Evolutionary conservation across 2,888 invertebrate genomes (phyloP), one percentile per base, ranked within the genome.

Genomic region (Crioceris asparagi): DNA sequence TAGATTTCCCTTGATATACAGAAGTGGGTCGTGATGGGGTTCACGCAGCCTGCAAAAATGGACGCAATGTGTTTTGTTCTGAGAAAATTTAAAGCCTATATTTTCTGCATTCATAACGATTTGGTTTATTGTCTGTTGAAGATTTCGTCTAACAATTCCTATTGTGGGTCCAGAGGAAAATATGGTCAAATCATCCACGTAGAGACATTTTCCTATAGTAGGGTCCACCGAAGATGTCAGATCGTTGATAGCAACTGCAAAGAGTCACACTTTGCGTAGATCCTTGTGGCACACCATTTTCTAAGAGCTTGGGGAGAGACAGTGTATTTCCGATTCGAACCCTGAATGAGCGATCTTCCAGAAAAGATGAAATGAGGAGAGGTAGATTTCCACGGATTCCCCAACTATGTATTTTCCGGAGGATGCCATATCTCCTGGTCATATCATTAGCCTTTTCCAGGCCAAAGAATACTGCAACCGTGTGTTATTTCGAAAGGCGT

Each of bases 391-490:
- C 27, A 12, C 35, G 11, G 10, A 29, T 12, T 12, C 29, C 19
- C 19, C 32, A 19, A 10, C 10, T 18, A 14, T 27, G 17, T 12
- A 27, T 4, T 3, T 16, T 16, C 27, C 27, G 16, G n/a, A 35
- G 18, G 26, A 26, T 27, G 3, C n/a, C n/a, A 35, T 35, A 10
- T 10, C 35, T 27, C 18, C 27, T 27, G 2, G 17, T 17, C 8
- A 11, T 26, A 11, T 34, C 33, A 15, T 15, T 25, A 10, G 33
- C 19, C 14, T 32, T 32, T 17, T 32, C 32, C 4, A 34, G 11
- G n/a, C 26, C 34, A n/a, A 34, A 34, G 17, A 23, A 34, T 3
- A 34, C 17, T 26, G 26, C 34, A 14, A 16, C 17, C 10, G 11
- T 6, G 3, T 34, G 34, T 10, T 21, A 12, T 16, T 11, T 34